phyloP scores from a whole-genome alignment of 2,113 vertebrate species.

The Neolamprologus tretocephalus region DNA sequence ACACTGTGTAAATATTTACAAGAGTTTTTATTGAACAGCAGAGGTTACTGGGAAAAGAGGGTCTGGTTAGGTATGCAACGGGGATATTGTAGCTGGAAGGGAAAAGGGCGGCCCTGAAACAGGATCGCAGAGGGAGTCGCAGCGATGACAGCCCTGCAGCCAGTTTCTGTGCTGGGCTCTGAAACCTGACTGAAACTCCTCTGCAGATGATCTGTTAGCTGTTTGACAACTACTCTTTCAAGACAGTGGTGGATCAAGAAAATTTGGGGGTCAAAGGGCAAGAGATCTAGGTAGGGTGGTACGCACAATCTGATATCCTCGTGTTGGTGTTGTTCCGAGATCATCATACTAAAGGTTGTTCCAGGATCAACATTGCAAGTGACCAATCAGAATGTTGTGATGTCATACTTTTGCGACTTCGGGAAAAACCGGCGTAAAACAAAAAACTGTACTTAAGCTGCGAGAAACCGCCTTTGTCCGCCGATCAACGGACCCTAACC shows the following conservation, averaged over 20 bases:
- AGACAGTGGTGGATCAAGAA: rapidly evolving
- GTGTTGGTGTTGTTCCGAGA: too few species aligned
- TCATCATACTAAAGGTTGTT: too few species aligned
- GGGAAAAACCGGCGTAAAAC: too few species aligned
- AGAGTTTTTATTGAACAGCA: neutral
- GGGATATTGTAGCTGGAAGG: neutral
- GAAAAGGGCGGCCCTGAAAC: neutral
- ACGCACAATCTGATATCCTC: neutral
- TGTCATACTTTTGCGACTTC: too few species aligned
- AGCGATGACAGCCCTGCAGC: neutral
- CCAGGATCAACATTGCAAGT: too few species aligned
- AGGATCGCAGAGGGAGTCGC: rapidly evolving
- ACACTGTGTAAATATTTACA: neutral
- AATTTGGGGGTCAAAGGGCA: neutral
- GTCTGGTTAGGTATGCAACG: neutral
- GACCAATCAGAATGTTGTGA: too few species aligned
- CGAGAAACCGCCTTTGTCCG: too few species aligned
- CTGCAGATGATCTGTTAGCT: neutral
- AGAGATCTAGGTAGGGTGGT: neutral
- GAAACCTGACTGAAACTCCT: neutral
- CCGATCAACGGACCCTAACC: too few species aligned
- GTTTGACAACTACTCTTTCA: neutral
- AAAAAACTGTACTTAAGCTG: too few species aligned
- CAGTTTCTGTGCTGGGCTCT: rapidly evolving
- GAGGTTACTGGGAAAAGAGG: neutral